Percentiles rank a stretch among this genome's conserved stretches.
phyloP scores from a whole-genome alignment of 2,113 vertebrate genomes.

The Morphnarchus princeps region DNA sequence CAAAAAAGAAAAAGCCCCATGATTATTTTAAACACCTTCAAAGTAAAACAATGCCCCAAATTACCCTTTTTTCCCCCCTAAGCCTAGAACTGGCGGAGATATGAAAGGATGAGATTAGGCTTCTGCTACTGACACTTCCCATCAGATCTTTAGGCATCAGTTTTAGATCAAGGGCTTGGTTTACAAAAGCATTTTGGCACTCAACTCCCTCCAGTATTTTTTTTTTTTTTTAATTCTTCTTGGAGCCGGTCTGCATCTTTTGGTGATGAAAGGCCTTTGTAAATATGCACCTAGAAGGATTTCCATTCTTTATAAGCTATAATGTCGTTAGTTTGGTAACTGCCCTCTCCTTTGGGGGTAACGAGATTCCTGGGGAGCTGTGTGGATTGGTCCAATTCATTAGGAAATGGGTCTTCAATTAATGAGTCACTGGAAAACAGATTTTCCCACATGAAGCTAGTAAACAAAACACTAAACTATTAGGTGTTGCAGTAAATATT shows the following conservation, averaged over 20 bases:
- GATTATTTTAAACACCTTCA: background rate
- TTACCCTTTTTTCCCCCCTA: background rate
- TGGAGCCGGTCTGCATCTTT: background rate
- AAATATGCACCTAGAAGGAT: background rate
- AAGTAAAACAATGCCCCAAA: background rate
- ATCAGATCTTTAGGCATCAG: conserved; percentile 51
- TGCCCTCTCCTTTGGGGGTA: background rate
- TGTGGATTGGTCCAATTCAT: conserved; percentile 11
- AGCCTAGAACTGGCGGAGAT: conserved; percentile 24
- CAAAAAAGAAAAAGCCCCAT: background rate
- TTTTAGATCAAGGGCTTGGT: conserved; percentile 55
- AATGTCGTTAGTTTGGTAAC: background rate
- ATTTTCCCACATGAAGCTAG: conserved; percentile 53
- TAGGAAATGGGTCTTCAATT: conserved; percentile 56
- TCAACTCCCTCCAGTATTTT: background rate
- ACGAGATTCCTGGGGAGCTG: background rate
- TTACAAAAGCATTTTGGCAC: conserved; percentile 45
- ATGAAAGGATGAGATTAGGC: conserved; percentile 48
- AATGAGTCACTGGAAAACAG: conserved; percentile 21
- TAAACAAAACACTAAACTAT: conserved; percentile 47
- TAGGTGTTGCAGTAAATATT: conserved; percentile 57
- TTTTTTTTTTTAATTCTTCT: background rate
- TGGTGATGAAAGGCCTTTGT: background rate
- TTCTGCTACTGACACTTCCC: conserved; percentile 45
- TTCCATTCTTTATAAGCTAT: background rate